Evolutionary conservation across 2,888 invertebrate genomes (phyloP).

Genomic region (Anodontia alba): DNA sequence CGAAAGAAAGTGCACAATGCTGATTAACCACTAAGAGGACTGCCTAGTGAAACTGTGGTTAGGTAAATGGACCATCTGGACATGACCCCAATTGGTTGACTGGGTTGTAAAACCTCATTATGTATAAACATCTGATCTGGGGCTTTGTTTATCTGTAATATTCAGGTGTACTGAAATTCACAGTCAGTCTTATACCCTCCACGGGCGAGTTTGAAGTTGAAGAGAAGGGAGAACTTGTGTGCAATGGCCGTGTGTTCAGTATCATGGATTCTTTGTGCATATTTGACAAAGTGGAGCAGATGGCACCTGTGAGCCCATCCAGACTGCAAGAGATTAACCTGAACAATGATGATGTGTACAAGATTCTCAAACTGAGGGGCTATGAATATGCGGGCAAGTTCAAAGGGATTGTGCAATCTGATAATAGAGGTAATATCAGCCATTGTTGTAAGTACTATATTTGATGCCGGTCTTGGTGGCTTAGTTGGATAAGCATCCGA

Average conservation of each 20-base stretch:
- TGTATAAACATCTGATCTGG: too few relatives aligned
- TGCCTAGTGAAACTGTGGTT: too few relatives aligned
- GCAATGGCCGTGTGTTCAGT: constrained; percentile 91
- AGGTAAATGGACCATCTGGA: too few relatives aligned
- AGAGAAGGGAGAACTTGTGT: constrained; percentile 93
- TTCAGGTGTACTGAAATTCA: constrained; percentile 81
- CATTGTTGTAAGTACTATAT: too few relatives aligned
- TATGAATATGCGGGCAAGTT: constrained; percentile 84
- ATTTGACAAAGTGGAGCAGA: constrained; percentile 29
- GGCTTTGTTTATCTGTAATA: too few relatives aligned
- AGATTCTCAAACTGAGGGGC: constrained; percentile 83
- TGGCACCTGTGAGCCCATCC: constrained; percentile 40
- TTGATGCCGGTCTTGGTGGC: too few relatives aligned
- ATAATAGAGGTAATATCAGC: constrained; percentile 83
- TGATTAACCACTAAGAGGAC: too few relatives aligned
- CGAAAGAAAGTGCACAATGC: too few relatives aligned
- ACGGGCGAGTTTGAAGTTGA: constrained; percentile 91
- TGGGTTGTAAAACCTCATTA: too few relatives aligned
- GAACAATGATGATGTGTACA: constrained; percentile 81
- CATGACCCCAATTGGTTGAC: too few relatives aligned
- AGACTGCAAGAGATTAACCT: constrained; percentile 56
- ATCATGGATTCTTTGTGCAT: constrained; percentile 50
- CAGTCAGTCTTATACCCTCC: constrained; percentile 79
- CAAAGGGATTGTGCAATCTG: constrained; percentile 90
- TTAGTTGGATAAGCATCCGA: too few relatives aligned